Evolutionary conservation across 2,888 invertebrate genomes (phyloP).

Genomic region (Prosapia bicincta): DNA sequence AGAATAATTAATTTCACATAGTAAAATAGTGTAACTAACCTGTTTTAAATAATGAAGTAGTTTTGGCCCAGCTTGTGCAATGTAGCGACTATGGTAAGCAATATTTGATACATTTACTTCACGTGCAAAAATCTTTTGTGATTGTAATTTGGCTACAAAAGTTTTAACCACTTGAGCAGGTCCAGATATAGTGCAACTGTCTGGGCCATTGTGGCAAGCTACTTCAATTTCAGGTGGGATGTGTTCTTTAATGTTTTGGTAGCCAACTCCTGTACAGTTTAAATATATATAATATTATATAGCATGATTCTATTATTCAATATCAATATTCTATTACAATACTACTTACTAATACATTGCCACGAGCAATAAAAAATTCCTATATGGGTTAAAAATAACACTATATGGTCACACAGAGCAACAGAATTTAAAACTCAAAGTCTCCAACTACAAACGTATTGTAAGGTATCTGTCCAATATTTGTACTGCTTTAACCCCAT

Average conservation of each 20-base stretch:
- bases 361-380: no score
- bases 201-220: constrained; percentile 83
- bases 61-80: constrained; percentile 65
- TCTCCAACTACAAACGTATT: no score
- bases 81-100: constrained; percentile 85
- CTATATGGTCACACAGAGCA: no score
- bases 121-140: constrained; percentile 73
- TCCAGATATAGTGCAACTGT: constrained; percentile 89
- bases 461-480: no score
- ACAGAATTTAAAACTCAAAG: no score
- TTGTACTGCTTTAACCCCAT: no score
- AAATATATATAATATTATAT: not conserved
- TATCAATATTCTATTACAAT: no score
- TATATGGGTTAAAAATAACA: no score
- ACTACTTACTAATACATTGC: no score
- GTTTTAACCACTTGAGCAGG: constrained; percentile 63
- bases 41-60: constrained; percentile 60
- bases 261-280: constrained; percentile 45
- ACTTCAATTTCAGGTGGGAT: constrained; percentile 75
- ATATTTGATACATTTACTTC: constrained; percentile 84
- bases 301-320: no score
- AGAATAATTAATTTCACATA: no score
- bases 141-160: constrained; percentile 61
- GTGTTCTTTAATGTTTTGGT: constrained; percentile 53
- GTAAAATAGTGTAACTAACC: no score